These are phyloP conservation scores for Athripsodes cinereus DNA, from an alignment of 2,888 invertebrate genomes.

Conservation along the genomic window DNA sequence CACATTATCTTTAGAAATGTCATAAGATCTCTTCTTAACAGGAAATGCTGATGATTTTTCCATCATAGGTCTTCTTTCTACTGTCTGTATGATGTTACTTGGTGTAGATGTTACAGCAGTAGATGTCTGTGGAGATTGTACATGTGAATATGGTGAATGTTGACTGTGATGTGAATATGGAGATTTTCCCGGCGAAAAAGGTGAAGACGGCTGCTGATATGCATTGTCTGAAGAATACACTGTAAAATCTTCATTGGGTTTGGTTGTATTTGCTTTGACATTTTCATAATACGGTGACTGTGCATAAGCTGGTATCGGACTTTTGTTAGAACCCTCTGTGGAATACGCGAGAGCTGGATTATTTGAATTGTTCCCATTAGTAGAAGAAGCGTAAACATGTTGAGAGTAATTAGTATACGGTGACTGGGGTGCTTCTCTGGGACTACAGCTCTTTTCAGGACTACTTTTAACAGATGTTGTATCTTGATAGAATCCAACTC, in stretches of 20 bases:
- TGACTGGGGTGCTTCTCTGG: constrained; percentile 61
- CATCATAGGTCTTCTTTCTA: constrained; percentile 6
- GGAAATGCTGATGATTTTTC: constrained; percentile 49
- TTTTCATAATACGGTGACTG: constrained; percentile 58
- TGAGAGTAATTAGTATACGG: constrained; percentile 46
- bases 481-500: constrained; percentile 87
- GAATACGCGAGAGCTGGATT: constrained; percentile 37
- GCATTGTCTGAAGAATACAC: constrained; percentile 49
- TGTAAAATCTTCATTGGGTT: constrained; percentile 51
- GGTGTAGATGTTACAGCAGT: constrained; percentile 24
- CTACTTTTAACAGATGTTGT: constrained; percentile 78
- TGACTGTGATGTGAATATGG: constrained; percentile 39
- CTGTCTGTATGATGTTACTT: constrained; percentile 7
- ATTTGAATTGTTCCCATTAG: constrained; percentile 32
- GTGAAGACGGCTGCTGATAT: constrained; percentile 46
- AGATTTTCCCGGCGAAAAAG: constrained; percentile 40
- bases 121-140: constrained; percentile 36
- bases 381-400: constrained; percentile 43
- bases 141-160: constrained; percentile 37
- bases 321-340: constrained; percentile 41
- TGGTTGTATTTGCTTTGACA: constrained; percentile 41
- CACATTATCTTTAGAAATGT: constrained; percentile 34
- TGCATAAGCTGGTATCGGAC: constrained; percentile 42
- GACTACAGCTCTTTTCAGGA: constrained; percentile 78
- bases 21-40: constrained; percentile 59